These are phyloP conservation scores for Willowsia nigromaculata DNA, from an alignment of 2,888 invertebrate genomes.

Conservation along the genomic window DNA sequence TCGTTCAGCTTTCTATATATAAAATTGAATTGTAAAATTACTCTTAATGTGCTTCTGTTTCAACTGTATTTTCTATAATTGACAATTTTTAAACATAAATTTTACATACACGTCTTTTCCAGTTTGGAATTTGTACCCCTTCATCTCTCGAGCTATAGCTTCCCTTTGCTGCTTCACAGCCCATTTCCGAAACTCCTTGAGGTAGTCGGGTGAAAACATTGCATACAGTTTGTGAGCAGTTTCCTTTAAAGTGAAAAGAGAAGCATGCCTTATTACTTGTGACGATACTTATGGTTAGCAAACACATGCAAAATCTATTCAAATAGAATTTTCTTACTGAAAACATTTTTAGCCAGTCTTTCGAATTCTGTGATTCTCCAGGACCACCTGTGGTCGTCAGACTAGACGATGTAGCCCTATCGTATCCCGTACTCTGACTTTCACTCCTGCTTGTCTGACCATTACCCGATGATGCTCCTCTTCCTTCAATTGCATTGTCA, in stretches of 20 bases:
- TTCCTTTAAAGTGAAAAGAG: conserved; percentile 51
- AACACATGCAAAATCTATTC: background rate
- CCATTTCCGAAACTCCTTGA: conserved; percentile 70
- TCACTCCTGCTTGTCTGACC: background rate
- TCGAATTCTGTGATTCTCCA: background rate
- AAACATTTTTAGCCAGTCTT: conserved; percentile 66
- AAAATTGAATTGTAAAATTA: background rate
- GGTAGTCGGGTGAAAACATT: conserved; percentile 62
- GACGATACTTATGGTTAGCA: background rate
- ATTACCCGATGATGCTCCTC: background rate
- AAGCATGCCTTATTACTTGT: background rate
- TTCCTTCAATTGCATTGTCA: conserved; percentile 10
- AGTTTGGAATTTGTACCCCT: conserved; percentile 60
- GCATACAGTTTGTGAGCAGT: conserved; percentile 70
- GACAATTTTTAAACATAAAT: too few relatives aligned
- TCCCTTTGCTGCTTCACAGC: conserved; percentile 69
- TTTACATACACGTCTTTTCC: conserved; percentile 52
- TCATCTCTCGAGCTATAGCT: conserved; percentile 62
- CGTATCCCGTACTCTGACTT: background rate
- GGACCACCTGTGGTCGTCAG: background rate
- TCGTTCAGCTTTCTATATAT: conserved; percentile 83
- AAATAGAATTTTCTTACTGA: conserved; percentile 42
- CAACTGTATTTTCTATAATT: too few relatives aligned
- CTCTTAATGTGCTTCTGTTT: background rate
- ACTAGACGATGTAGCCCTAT: conserved; percentile 6